Conservation (phyloP, 2,888 invertebrate species). For the Euplagia quadripunctaria region DNA sequence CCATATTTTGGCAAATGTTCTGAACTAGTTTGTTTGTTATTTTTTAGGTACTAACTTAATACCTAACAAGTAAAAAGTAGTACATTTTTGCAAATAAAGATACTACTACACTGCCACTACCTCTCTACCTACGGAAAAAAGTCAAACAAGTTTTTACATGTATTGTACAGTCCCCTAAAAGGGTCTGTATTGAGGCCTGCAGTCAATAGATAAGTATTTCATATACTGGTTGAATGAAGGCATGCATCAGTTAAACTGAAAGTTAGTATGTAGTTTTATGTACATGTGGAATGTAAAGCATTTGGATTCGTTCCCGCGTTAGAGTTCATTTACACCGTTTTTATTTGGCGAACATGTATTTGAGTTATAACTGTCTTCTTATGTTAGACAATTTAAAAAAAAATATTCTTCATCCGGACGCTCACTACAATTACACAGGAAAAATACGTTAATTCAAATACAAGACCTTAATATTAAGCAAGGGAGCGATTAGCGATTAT, state of each 20-base stretch:
- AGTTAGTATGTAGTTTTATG: constrained; percentile 48
- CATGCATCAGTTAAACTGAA: constrained; percentile 60
- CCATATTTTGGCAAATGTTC: too few relatives aligned
- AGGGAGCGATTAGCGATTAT: too few relatives aligned
- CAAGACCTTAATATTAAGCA: too few relatives aligned
- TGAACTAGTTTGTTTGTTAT: too few relatives aligned
- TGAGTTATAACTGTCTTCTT: neutral
- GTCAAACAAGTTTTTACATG: constrained; percentile 18
- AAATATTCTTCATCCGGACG: neutral
- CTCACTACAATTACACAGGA: too few relatives aligned
- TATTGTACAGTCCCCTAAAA: constrained; percentile 24
- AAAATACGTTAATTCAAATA: too few relatives aligned
- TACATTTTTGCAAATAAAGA: neutral
- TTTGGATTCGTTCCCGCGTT: constrained; percentile 36
- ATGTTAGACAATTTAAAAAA: too few relatives aligned
- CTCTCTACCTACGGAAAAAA: constrained; percentile 2
- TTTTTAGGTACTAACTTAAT: too few relatives aligned
- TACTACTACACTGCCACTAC: neutral
- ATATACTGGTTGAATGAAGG: constrained; percentile 50
- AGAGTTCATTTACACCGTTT: constrained; percentile 36
- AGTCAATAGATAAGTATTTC: constrained; percentile 68
- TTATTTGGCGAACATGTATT: neutral
- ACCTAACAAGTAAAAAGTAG: too few relatives aligned
- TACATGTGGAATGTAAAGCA: constrained; percentile 40
- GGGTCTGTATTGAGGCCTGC: constrained; percentile 54